Conservation (phyloP, 2,888 invertebrate genomes). For the Drosophila phalerata region DNA sequence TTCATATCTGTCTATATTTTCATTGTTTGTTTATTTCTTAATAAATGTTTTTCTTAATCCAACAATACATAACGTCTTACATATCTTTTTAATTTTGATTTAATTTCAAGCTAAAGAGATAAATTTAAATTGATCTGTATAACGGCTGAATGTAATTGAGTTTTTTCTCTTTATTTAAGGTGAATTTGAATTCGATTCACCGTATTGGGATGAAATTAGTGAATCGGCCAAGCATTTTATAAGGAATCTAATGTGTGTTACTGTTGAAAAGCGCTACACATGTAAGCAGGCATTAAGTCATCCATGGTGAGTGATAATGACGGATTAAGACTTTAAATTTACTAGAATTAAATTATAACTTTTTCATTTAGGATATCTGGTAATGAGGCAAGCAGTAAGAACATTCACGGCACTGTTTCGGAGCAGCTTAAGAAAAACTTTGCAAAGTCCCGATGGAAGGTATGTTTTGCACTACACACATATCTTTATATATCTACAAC, state of each 20-base stretch:
- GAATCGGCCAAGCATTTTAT: conserved; percentile 99
- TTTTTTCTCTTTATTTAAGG: conserved; percentile 86
- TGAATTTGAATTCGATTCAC: conserved; percentile 99
- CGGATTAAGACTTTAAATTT: background rate
- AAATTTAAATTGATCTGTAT: background rate
- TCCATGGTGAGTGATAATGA: conserved; percentile 90
- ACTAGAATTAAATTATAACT: background rate
- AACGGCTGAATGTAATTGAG: background rate
- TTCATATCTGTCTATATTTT: no score
- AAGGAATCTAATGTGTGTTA: conserved; percentile 98
- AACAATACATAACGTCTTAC: no score
- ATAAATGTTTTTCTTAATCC: no score
- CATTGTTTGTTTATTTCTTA: no score
- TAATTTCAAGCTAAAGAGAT: no score
- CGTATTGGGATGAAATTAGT: conserved; percentile 99
- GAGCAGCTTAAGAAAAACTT: conserved; percentile 99
- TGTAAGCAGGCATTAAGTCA: conserved; percentile 98
- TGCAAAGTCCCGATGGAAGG: conserved; percentile 99
- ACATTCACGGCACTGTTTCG: conserved; percentile 93
- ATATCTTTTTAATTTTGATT: no score
- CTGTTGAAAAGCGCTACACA: conserved; percentile 97
- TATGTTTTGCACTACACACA: conserved; percentile 22
- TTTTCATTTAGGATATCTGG: conserved; percentile 91
- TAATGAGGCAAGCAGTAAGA: conserved; percentile 98
- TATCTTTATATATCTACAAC: no score